phyloP scores from a whole-genome alignment of 2,888 invertebrate species.

The Suillia variegata region DNA sequence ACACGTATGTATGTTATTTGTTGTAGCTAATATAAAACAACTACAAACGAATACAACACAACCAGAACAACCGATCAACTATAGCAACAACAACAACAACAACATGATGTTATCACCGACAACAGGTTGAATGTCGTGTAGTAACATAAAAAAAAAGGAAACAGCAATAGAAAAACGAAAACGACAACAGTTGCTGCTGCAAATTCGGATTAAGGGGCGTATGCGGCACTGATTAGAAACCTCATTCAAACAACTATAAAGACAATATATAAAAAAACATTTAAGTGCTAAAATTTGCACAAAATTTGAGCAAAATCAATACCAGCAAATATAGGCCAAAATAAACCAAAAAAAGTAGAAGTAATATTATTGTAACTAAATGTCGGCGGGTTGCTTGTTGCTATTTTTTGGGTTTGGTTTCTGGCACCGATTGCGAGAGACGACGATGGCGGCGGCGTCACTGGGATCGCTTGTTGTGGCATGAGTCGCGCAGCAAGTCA shows the following conservation, averaged over 20 bases:
- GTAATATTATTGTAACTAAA: constrained; percentile 32
- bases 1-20: constrained; percentile 33
- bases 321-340: not conserved
- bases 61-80: too few species aligned
- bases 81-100: not conserved
- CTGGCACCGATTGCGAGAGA: constrained; percentile 16
- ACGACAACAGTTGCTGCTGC: not conserved
- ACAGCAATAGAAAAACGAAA: not conserved
- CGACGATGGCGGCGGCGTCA: not conserved
- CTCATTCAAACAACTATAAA: too few species aligned
- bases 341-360: constrained; percentile 21
- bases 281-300: constrained; percentile 39
- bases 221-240: constrained; percentile 34
- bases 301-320: constrained; percentile 38
- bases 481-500: constrained; percentile 11
- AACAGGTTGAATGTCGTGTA: constrained; percentile 27
- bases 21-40: too few species aligned
- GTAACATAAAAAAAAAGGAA: not conserved
- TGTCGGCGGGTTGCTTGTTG: constrained; percentile 11
- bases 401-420: constrained; percentile 12
- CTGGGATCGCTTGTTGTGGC: constrained; percentile 6
- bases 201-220: constrained; percentile 26
- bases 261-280: constrained; percentile 25
- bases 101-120: constrained; percentile 43
- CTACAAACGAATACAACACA: too few species aligned